Conservation (phyloP, 2,113 vertebrate species). For the Seriola rivoliana region DNA sequence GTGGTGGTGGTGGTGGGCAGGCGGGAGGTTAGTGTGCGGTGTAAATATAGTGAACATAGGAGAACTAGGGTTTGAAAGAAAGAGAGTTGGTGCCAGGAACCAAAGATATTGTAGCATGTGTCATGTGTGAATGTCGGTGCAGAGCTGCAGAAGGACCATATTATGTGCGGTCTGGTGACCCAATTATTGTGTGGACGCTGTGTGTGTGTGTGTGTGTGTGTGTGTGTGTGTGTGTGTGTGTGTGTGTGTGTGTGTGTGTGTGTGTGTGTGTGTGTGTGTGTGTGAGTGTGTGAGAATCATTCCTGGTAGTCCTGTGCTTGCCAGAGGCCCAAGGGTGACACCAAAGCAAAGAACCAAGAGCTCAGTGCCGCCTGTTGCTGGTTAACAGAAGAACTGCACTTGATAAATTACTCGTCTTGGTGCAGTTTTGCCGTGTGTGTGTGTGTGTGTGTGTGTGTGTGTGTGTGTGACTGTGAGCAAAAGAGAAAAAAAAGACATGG, state of each 20-base stretch:
- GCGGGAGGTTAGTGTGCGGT: not conserved
- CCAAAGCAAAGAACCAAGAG: slow-evolving; percentile 30
- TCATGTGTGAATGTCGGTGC: slow-evolving; percentile 53
- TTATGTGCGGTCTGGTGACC: slow-evolving; percentile 77
- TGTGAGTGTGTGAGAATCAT: slow-evolving; percentile 38
- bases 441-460: not conserved
- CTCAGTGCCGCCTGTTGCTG: slow-evolving; percentile 63
- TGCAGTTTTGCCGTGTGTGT: not conserved
- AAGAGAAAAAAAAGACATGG: not conserved
- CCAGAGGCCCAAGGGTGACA: slow-evolving; percentile 47
- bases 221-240: slow-evolving; percentile 22
- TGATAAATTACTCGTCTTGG: not conserved
- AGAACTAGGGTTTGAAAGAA: slow-evolving; percentile 6
- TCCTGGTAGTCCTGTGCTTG: slow-evolving; percentile 49
- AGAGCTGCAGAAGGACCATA: slow-evolving; percentile 64
- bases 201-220: slow-evolving; percentile 24
- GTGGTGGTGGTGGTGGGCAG: not conserved
- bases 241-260: slow-evolving; percentile 24
- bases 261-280: slow-evolving; percentile 21
- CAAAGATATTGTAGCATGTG: slow-evolving; percentile 54
- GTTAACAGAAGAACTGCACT: slow-evolving; percentile 39
- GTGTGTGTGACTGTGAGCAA: not conserved
- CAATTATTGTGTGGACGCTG: slow-evolving; percentile 62
- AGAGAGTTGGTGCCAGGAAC: slow-evolving; percentile 8
- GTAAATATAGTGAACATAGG: slow-evolving; percentile 6